Conservation (phyloP, 2,113 vertebrate species). For the Equus przewalskii region DNA sequence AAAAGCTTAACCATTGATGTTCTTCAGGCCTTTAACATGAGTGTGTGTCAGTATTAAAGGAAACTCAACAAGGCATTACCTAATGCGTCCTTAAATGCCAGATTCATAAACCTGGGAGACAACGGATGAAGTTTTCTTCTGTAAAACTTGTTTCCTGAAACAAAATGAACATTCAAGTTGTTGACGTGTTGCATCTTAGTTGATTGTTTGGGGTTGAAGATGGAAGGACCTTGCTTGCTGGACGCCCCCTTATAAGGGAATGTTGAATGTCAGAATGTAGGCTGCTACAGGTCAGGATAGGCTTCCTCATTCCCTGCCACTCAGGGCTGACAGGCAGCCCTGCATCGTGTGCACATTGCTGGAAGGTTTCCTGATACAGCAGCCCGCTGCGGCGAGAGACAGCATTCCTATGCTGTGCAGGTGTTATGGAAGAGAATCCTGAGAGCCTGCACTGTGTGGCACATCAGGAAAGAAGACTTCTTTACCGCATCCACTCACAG, state of each 20-base stretch:
- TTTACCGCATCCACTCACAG: neutral
- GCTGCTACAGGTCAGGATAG: neutral
- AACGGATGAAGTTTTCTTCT: neutral
- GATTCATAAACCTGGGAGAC: neutral
- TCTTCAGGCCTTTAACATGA: neutral
- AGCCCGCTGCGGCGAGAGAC: conserved; percentile 84
- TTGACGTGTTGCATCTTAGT: neutral
- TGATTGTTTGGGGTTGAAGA: neutral
- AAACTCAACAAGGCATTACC: neutral
- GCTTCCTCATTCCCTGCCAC: neutral
- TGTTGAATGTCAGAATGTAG: conserved; percentile 27
- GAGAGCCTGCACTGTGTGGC: neutral
- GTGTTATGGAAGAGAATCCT: neutral
- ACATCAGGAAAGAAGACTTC: neutral
- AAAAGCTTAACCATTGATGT: conserved; percentile 29
- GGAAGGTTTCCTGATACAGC: conserved; percentile 78
- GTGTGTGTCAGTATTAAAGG: neutral
- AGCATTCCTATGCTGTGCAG: conserved; percentile 67
- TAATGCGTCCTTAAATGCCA: neutral
- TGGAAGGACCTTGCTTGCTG: neutral
- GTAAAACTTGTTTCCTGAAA: conserved; percentile 9
- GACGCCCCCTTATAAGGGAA: neutral
- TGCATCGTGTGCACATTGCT: conserved; percentile 61
- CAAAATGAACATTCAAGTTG: conserved; percentile 6
- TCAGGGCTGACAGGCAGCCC: neutral